These are phyloP conservation scores for Entelurus aequoreus DNA, from an alignment of 2,113 vertebrate genomes.

Conservation along the genomic window DNA sequence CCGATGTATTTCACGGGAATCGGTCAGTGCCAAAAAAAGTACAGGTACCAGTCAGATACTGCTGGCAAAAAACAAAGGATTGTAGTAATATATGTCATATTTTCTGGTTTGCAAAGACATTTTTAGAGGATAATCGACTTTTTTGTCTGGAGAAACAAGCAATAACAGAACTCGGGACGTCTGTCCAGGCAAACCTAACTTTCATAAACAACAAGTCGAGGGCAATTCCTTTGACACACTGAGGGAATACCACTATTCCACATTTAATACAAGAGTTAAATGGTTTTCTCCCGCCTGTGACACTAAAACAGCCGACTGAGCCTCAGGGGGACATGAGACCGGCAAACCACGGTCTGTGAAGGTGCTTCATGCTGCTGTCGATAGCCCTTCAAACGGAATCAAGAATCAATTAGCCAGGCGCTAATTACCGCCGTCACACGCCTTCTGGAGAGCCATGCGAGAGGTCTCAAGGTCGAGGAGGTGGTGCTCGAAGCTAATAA, in stretches of 20 bases:
- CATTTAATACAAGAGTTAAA: neutral
- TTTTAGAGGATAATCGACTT: constrained; percentile 47
- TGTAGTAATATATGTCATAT: constrained; percentile 44
- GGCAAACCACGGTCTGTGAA: constrained; percentile 22
- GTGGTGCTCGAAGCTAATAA: constrained; percentile 5
- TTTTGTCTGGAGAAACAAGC: constrained; percentile 22
- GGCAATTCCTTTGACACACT: constrained; percentile 12
- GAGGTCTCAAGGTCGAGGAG: constrained; percentile 33
- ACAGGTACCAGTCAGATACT: constrained; percentile 21
- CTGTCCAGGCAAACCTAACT: neutral
- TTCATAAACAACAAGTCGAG: constrained; percentile 4
- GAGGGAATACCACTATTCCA: neutral
- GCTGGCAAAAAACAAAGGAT: constrained; percentile 46
- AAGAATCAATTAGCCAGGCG: constrained; percentile 34
- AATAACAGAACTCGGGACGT: constrained; percentile 30
- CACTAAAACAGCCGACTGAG: constrained; percentile 30
- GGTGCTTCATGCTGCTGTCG: constrained; percentile 27
- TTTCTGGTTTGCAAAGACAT: constrained; percentile 52
- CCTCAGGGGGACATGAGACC: constrained; percentile 19
- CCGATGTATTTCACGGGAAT: too few relatives aligned
- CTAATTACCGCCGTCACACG: constrained; percentile 42
- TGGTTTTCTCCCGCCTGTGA: constrained; percentile 1
- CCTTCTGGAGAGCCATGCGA: neutral
- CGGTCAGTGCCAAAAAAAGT: too few relatives aligned
- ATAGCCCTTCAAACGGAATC: constrained; percentile 19